Percentiles rank a stretch among this genome's conserved stretches.
phyloP scores from a whole-genome alignment of 2,888 invertebrate species.

The Ormyrus rosae region DNA sequence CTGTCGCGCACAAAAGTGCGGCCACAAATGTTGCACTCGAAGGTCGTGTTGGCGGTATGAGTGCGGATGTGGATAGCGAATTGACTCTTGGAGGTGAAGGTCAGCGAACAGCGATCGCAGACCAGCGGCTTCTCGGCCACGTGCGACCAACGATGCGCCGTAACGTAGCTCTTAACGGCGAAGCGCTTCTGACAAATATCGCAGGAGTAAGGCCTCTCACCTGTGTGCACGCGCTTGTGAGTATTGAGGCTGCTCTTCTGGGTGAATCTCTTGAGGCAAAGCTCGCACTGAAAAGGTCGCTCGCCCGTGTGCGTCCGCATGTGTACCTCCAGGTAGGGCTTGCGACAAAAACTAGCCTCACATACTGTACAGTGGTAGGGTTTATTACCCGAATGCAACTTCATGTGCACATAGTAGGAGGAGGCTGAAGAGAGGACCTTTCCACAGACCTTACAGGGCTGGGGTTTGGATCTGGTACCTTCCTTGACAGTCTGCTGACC shows the following conservation, averaged over 20 bases:
- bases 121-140: slow-evolving; percentile 85
- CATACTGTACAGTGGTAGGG: slow-evolving; percentile 88
- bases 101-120: slow-evolving; percentile 84
- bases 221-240: slow-evolving; percentile 88
- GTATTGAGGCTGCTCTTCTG: slow-evolving; percentile 90
- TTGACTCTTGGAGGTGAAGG: slow-evolving; percentile 85
- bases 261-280: slow-evolving; percentile 86
- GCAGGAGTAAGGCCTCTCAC: slow-evolving; percentile 87
- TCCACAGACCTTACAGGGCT: slow-evolving; percentile 87
- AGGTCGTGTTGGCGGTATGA: slow-evolving; percentile 83
- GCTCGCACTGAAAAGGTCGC: slow-evolving; percentile 85
- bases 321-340: slow-evolving; percentile 88
- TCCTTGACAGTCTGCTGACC: slow-evolving; percentile 73
- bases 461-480: slow-evolving; percentile 81
- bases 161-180: slow-evolving; percentile 88
- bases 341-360: slow-evolving; percentile 87
- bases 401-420: slow-evolving; percentile 90
- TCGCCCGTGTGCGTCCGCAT: slow-evolving; percentile 89
- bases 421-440: slow-evolving; percentile 87
- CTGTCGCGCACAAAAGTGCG: slow-evolving; percentile 86
- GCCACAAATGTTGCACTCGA: slow-evolving; percentile 86
- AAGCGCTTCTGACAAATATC: slow-evolving; percentile 88
- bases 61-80: slow-evolving; percentile 87
- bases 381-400: slow-evolving; percentile 87
- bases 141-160: slow-evolving; percentile 89